Evolutionary conservation across 2,113 vertebrate species (phyloP).

Genomic region (Ictalurus punctatus): DNA sequence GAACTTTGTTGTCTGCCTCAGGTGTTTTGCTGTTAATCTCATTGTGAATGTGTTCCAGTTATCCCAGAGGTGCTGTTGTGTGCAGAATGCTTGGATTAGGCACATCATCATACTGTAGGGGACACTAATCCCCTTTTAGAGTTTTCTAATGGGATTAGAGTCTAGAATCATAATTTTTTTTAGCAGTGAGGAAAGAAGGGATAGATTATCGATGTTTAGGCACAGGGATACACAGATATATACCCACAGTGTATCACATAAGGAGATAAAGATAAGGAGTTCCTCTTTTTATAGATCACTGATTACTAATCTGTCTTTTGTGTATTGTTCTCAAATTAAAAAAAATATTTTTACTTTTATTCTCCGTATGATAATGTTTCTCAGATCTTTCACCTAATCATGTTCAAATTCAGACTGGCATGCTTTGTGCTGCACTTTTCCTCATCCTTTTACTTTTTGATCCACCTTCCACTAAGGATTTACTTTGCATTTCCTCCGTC

Average conservation of each 20-base stretch:
- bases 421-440: not conserved
- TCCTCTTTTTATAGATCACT: not conserved
- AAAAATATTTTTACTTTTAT: not conserved
- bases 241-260: not conserved
- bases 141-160: conserved; percentile 46
- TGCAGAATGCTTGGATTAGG: conserved; percentile 38
- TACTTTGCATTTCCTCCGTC: not conserved
- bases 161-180: conserved; percentile 39
- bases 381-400: not conserved
- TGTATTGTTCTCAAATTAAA: not conserved
- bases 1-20: conserved; percentile 29
- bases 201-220: conserved; percentile 13
- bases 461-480: not conserved
- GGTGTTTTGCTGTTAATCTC: conserved; percentile 35
- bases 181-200: conserved; percentile 2
- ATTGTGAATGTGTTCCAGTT: conserved; percentile 1
- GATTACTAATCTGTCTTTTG: not conserved
- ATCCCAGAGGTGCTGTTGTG: conserved; percentile 25
- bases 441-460: not conserved
- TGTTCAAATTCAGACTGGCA: not conserved
- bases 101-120: conserved; percentile 12
- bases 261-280: not conserved
- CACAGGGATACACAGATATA: not conserved
- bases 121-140: conserved; percentile 40
- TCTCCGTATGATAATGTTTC: not conserved